Base-by-base conservation (phyloP, 1,140 invertebrate species). In the Drosophila arizonae region DNA sequence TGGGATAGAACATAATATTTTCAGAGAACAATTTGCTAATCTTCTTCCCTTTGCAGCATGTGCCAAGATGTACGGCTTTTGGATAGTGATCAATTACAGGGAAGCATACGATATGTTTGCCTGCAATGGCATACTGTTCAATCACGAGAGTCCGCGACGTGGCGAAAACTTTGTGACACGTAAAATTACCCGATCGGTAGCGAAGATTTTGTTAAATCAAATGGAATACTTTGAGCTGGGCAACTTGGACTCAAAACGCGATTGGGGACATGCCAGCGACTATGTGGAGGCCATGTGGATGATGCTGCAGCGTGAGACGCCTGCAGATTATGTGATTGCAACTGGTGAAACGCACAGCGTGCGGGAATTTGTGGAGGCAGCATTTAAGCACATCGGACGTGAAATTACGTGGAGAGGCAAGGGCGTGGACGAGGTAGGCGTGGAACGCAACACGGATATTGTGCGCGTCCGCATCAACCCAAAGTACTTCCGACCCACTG, bases 221-320 rank as follows among this genome's bases (percentile, higher is more conserved):
- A 94, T 98, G 90, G 95, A 99, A 72, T 94, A 93, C 65, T 92
- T 99, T 54, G 97, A 99, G 92, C 93, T 99, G 33, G 99, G 99
- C 45, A 99, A 99, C 92, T 93, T 99, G 67, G 98, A 99, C 93
- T 96, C 98, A 13, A 96, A 96, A 91, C 93, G 99, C 89, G 99
- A 99, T 92, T 99, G 99, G 99, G 99, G 99, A 10, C 99, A 99
- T 93, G 99, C 99, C 0, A 97, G 95, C 92, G 99, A 99, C 93
- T 99, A 99, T 93, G 97, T 99, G 30, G 97, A 99, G 96, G 99
- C 98, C 10, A 99, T 99, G 99, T 99, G 98, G 98, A 92, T 98
- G 89, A 99, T 99, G 97, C 93, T 99, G n/a, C 99, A 99, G 92
- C 96, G 97, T 91, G 94, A 98, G 0, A 92, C 93, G 48, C 96